Base-by-base conservation (phyloP, 2,797 vertebrate genomes). In the Sebastiscus albofasciatus region DNA sequence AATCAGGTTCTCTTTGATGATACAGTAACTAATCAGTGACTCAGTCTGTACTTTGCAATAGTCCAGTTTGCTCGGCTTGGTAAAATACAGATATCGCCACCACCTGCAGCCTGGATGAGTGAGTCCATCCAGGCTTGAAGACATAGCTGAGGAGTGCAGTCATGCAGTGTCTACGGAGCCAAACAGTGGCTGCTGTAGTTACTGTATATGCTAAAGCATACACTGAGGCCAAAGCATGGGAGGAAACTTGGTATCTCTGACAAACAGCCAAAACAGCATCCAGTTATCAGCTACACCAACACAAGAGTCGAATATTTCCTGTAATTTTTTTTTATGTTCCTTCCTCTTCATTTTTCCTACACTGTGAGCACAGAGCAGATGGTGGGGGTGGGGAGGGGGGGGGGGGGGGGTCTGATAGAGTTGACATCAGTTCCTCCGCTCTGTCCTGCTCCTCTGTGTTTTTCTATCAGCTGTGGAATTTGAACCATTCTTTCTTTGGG, bases 401-500 rank as follows among this genome's bases (percentile, higher is more conserved):
- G 49, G 55, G 56, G 71, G 34, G 56, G 7, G 4, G 67, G 75
- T 83, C 77, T 74, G 56, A 86, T 46, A 80, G 68, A 77, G 86
- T 46, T 88, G 90, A 93, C 90, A 91, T 90, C 87, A 88, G 87
- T 88, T 92, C 79, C 86, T 90, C 79, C 11, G 6, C 81, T 84
- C 55, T 39, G 64, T 85, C 81, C 90, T 66, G 66, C 73, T 90
- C 74, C 24, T 77, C 65, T 84, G 49, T 85, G 49, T 93, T 94
- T 93, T 94, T 92, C 83, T 92, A 89, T 94, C 88, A 92, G 77
- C 90, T 86, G 87, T 90, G 91, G 91, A 95, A 93, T 92, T 94
- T 89, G 84, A 94, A 92, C 89, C 84, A 86, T 91, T 93, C 85
- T 92, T 90, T 74, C 83, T 89, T 86, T 90, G 76, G 89, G 46